Conservation (phyloP, 2,888 invertebrate species). For the Galerucella calmariensis region DNA sequence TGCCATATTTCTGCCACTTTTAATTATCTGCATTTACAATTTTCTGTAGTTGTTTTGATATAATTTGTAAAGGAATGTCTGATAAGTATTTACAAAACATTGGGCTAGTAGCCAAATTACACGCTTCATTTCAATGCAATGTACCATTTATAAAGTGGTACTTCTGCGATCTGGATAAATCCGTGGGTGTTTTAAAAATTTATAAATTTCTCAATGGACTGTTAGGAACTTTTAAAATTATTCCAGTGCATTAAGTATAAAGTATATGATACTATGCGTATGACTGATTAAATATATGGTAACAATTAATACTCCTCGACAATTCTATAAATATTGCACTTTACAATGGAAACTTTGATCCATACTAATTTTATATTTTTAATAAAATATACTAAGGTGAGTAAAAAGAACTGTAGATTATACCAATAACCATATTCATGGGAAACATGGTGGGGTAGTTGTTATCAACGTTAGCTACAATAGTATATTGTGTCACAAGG, state of each 20-base stretch:
- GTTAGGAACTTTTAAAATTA: background rate
- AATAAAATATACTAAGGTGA: too few relatives aligned
- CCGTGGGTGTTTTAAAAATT: background rate
- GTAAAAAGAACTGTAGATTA: too few relatives aligned
- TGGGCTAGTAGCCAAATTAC: constrained; percentile 26
- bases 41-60: background rate
- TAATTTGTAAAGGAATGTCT: constrained; percentile 11
- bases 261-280: too few relatives aligned
- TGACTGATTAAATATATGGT: too few relatives aligned
- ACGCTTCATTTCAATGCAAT: constrained; percentile 28
- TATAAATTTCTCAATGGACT: background rate
- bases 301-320: too few relatives aligned
- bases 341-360: too few relatives aligned
- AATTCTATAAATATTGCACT: too few relatives aligned
- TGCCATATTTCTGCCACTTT: background rate
- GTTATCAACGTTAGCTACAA: too few relatives aligned
- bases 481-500: too few relatives aligned
- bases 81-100: constrained; percentile 18
- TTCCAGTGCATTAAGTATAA: background rate
- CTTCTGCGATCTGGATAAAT: background rate
- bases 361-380: too few relatives aligned
- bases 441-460: too few relatives aligned
- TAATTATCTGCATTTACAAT: background rate
- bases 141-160: constrained; percentile 8
- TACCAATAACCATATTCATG: too few relatives aligned